A percentile compares a stretch with the other conserved stretches of the same genome.
phyloP scores from a whole-genome alignment of 2,113 vertebrate genomes.

The Pelobates fuscus region DNA sequence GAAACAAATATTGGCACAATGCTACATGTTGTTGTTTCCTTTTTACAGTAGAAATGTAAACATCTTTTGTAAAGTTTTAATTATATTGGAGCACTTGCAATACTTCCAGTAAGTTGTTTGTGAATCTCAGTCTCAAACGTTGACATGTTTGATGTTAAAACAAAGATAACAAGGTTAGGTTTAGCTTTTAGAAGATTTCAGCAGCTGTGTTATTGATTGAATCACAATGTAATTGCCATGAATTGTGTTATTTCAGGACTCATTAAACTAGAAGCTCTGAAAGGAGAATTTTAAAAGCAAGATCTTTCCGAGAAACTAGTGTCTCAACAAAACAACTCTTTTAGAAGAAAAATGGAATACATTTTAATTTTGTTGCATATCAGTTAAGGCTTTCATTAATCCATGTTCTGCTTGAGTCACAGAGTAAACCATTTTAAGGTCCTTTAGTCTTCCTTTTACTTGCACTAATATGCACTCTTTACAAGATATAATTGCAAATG shows the following conservation, averaged over 20 bases:
- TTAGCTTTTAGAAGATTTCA: slow-evolving; percentile 45
- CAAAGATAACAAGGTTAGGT: slow-evolving; percentile 34
- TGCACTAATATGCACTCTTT: slow-evolving; percentile 11
- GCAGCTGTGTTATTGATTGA: slow-evolving; percentile 50
- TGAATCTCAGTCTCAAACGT: background rate
- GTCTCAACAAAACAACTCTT: background rate
- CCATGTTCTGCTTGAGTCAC: background rate
- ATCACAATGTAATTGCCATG: slow-evolving; percentile 52
- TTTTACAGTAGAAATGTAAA: background rate
- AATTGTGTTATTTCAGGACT: slow-evolving; percentile 55
- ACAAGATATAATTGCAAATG: background rate
- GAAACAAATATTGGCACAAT: background rate
- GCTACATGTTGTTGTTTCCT: background rate
- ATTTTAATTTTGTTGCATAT: slow-evolving; percentile 15
- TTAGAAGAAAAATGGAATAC: background rate
- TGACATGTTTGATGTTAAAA: slow-evolving; percentile 21
- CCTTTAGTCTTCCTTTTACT: background rate
- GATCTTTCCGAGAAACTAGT: slow-evolving; percentile 29
- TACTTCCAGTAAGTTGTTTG: slow-evolving; percentile 36
- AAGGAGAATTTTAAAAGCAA: slow-evolving; percentile 35
- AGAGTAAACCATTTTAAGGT: slow-evolving; percentile 3
- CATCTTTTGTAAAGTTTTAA: background rate
- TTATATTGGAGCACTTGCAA: slow-evolving; percentile 11
- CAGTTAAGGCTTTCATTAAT: slow-evolving; percentile 13
- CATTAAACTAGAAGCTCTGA: slow-evolving; percentile 50